A percentile compares a stretch with the other conserved stretches of the same genome.
These are phyloP conservation scores for Meteorus sp. DNA, from an alignment of 1,140 invertebrate genomes.

Conservation along the genomic window DNA sequence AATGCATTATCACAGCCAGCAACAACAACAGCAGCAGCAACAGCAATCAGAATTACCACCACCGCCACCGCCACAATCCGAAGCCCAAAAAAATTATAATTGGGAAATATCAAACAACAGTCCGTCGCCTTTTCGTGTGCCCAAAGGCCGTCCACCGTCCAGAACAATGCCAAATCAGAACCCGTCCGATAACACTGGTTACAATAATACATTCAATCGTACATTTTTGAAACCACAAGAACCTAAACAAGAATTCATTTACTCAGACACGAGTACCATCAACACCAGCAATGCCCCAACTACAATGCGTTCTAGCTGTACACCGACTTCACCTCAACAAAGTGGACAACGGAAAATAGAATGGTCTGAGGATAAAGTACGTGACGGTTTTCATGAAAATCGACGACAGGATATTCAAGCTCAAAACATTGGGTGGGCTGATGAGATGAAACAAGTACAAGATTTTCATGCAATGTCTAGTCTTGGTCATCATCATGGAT, in stretches of 20 bases:
- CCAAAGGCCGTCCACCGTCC: constrained; percentile 68
- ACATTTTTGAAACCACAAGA: constrained; percentile 56
- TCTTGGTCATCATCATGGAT: constrained; percentile 43
- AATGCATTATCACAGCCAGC: constrained; percentile 29
- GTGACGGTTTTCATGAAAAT: constrained; percentile 41
- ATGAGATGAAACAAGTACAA: constrained; percentile 52
- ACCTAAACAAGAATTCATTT: constrained; percentile 39
- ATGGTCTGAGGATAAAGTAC: constrained; percentile 42
- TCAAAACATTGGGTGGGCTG: constrained; percentile 42
- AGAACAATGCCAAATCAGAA: constrained; percentile 55
- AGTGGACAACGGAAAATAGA: constrained; percentile 26
- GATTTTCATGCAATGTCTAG: constrained; percentile 48
- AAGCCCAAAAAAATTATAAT: constrained; percentile 32
- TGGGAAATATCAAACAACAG: constrained; percentile 50
- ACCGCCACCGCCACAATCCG: constrained; percentile 25
- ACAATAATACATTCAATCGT: constrained; percentile 42
- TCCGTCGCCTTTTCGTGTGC: constrained; percentile 66
- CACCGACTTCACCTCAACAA: not conserved
- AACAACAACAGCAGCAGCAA: constrained; percentile 30
- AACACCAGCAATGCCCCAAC: constrained; percentile 14
- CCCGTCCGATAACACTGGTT: constrained; percentile 36
- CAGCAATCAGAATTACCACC: constrained; percentile 40
- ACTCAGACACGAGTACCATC: too few relatives aligned
- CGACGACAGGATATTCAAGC: constrained; percentile 31
- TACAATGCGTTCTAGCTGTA: not conserved